phyloP scores from a whole-genome alignment of 2,113 vertebrate species.

The Paracyprichromis sp. region DNA sequence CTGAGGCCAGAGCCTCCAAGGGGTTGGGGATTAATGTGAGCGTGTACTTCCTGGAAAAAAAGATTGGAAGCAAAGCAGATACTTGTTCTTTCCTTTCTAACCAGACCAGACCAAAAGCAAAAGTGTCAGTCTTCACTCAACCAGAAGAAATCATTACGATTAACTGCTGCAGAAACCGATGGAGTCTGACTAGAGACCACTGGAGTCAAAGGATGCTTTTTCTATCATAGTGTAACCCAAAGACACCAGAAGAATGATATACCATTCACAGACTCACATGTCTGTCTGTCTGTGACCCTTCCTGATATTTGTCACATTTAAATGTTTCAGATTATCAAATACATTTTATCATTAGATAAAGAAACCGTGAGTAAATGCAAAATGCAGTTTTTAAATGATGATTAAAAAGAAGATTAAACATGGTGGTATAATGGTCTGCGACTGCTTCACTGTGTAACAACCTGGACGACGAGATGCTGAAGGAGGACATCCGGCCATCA shows the following conservation, averaged over 20 bases:
- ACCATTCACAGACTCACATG: background rate
- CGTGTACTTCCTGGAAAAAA: background rate
- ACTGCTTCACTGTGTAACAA: background rate
- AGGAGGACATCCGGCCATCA: background rate
- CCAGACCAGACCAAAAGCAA: background rate
- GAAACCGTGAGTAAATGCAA: background rate
- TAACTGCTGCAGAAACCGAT: background rate
- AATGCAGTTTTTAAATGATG: background rate
- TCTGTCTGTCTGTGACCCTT: background rate
- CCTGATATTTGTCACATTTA: background rate
- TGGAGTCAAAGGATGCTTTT: background rate
- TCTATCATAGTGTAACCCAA: background rate
- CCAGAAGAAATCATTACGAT: background rate
- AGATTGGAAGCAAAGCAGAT: background rate
- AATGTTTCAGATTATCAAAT: background rate
- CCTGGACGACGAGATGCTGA: background rate
- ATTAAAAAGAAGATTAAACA: background rate
- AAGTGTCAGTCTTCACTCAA: background rate
- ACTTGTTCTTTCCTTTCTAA: background rate
- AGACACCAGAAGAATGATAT: background rate
- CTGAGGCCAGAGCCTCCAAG: background rate
- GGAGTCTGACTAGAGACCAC: background rate
- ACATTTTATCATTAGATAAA: background rate
- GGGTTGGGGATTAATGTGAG: background rate
- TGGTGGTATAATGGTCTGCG: background rate